phyloP scores from a whole-genome alignment of 1,140 invertebrate genomes.

The Cepaea nemoralis region DNA sequence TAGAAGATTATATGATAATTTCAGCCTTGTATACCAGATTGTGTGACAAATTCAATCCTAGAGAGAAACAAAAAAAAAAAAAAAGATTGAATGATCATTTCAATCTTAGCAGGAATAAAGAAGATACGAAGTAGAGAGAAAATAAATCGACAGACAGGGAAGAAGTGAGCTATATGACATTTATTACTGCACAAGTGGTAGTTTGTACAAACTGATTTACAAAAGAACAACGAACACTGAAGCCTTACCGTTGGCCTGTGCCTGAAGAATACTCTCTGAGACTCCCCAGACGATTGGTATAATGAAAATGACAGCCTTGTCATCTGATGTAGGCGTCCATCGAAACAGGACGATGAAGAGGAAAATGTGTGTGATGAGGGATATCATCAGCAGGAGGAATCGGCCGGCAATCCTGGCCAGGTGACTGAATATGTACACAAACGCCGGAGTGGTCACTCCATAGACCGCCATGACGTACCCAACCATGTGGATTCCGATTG shows the following conservation, averaged over 20 bases:
- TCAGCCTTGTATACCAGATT: too few species aligned
- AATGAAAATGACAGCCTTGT: conserved; percentile 85
- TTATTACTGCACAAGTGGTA: too few species aligned
- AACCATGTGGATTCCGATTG: conserved; percentile 88
- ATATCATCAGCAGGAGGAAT: conserved; percentile 83
- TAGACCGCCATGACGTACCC: conserved; percentile 97
- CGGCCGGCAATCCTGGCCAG: conserved; percentile 92
- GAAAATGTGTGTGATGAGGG: conserved; percentile 45
- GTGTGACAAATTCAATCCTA: too few species aligned
- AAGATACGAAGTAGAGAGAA: too few species aligned
- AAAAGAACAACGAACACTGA: too few species aligned
- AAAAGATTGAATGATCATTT: too few species aligned
- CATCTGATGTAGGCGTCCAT: conserved; percentile 86
- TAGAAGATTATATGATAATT: too few species aligned
- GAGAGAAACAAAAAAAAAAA: too few species aligned
- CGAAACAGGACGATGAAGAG: conserved; percentile 65
- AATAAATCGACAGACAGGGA: too few species aligned
- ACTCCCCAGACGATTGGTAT: conserved; percentile 93
- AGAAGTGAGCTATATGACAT: too few species aligned
- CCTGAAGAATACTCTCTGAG: conserved; percentile 95
- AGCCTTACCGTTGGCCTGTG: conserved; percentile 89
- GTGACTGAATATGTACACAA: conserved; percentile 89
- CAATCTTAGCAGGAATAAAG: too few species aligned
- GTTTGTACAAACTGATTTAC: too few species aligned
- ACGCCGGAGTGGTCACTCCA: conserved; percentile 89